These are phyloP conservation scores for Coturnix japonica DNA, from an alignment of 2,113 vertebrate genomes.

Conservation along the genomic window DNA sequence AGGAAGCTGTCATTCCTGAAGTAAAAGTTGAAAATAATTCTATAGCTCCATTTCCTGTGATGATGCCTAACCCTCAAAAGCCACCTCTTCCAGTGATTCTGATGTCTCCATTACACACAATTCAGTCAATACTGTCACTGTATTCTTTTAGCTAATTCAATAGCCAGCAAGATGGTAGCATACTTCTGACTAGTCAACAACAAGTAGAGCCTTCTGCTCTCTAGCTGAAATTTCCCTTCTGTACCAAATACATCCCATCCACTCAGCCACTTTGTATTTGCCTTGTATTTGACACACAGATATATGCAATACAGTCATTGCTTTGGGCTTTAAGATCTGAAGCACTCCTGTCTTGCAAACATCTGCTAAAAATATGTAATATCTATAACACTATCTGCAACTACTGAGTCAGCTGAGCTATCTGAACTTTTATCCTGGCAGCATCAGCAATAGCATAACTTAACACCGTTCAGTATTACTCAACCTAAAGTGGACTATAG, in stretches of 20 bases:
- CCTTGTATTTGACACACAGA: neutral
- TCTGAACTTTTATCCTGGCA: neutral
- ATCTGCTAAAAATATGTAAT: neutral
- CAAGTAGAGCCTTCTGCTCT: neutral
- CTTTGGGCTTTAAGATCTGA: neutral
- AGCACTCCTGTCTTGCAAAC: neutral
- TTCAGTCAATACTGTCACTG: neutral
- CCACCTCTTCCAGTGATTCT: neutral
- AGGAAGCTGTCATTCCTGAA: neutral
- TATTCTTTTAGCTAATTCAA: rapidly evolving
- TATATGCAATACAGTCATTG: rapidly evolving
- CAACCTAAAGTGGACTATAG: neutral
- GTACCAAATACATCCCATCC: neutral
- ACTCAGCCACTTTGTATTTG: neutral
- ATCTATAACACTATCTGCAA: neutral
- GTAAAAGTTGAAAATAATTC: neutral
- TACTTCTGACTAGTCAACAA: neutral
- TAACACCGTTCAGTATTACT: neutral
- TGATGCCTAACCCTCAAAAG: neutral
- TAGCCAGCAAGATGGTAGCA: neutral
- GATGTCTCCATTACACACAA: neutral
- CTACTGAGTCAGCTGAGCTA: neutral
- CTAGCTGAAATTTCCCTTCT: neutral
- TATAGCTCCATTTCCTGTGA: neutral
- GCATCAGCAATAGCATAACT: neutral